These are phyloP conservation scores for Odontocerum albicorne DNA, from an alignment of 2,888 invertebrate genomes.

Conservation along the genomic window DNA sequence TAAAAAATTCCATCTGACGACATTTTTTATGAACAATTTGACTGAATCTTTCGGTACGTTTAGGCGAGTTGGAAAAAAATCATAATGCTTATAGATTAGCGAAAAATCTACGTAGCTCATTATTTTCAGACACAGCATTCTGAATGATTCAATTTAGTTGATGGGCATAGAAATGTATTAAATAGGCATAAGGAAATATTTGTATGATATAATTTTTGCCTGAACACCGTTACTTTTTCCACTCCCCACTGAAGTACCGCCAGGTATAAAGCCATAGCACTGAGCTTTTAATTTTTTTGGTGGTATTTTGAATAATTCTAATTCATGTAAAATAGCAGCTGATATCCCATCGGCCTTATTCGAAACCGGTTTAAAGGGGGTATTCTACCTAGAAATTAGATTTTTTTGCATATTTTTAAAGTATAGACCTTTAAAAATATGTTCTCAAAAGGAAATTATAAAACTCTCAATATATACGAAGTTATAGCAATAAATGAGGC, in stretches of 20 bases:
- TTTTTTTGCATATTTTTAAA: too few species aligned
- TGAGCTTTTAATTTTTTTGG: constrained; percentile 41
- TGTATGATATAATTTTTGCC: constrained; percentile 36
- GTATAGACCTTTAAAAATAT: too few species aligned
- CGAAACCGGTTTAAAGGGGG: background rate
- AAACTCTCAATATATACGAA: too few species aligned
- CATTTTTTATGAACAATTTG: constrained; percentile 16
- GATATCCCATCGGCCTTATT: constrained; percentile 1
- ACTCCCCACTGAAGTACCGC: constrained; percentile 39
- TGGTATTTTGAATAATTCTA: background rate
- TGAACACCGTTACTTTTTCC: constrained; percentile 38
- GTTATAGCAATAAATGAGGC: too few species aligned
- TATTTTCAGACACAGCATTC: constrained; percentile 27
- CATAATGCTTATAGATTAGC: constrained; percentile 31
- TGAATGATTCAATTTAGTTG: constrained; percentile 37
- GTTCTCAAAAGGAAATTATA: too few species aligned
- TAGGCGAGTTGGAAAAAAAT: constrained; percentile 22
- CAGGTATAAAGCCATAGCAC: too few species aligned
- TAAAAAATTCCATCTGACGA: constrained; percentile 6
- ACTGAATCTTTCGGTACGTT: constrained; percentile 5
- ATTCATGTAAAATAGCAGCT: constrained; percentile 3
- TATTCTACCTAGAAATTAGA: too few species aligned
- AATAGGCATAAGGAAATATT: constrained; percentile 34
- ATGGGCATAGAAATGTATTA: constrained; percentile 39
- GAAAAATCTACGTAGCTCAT: constrained; percentile 35